phyloP scores from a whole-genome alignment of 2,888 invertebrate genomes.

The Volucella bombylans region DNA sequence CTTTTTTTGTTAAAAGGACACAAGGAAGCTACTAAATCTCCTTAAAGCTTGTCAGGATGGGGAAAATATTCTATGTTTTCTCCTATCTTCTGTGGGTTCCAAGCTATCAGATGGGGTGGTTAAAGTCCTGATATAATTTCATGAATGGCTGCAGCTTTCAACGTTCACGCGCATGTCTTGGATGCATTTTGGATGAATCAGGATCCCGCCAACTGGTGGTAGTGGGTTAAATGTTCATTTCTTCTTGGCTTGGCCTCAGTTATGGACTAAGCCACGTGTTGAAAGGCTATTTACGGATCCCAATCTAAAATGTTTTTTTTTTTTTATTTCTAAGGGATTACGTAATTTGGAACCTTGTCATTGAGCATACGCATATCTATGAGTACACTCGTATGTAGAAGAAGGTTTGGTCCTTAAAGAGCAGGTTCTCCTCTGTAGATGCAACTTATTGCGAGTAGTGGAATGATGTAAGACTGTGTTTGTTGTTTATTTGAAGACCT shows the following conservation, averaged over 20 bases:
- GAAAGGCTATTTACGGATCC: slow-evolving; percentile 12
- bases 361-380: background rate
- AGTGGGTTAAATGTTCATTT: slow-evolving; percentile 32
- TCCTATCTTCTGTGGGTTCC: slow-evolving; percentile 28
- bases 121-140: background rate
- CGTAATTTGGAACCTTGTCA: slow-evolving; percentile 36
- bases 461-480: slow-evolving; percentile 42
- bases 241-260: slow-evolving; percentile 21
- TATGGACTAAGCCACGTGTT: slow-evolving; percentile 45
- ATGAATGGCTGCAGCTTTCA: slow-evolving; percentile 33
- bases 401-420: slow-evolving; percentile 9
- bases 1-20: too few relatives aligned
- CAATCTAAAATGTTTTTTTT: background rate
- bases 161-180: slow-evolving; percentile 21
- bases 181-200: slow-evolving; percentile 53
- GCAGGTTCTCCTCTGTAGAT: background rate
- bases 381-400: too few relatives aligned
- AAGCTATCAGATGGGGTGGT: background rate
- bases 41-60: slow-evolving; percentile 17
- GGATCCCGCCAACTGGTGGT: slow-evolving; percentile 65
- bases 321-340: slow-evolving; percentile 20
- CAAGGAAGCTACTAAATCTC: background rate
- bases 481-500: background rate
- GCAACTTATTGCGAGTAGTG: too few relatives aligned
- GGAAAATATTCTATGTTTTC: slow-evolving; percentile 61